phyloP scores from a whole-genome alignment of 2,888 invertebrate species.

The Neoascia interrupta region DNA sequence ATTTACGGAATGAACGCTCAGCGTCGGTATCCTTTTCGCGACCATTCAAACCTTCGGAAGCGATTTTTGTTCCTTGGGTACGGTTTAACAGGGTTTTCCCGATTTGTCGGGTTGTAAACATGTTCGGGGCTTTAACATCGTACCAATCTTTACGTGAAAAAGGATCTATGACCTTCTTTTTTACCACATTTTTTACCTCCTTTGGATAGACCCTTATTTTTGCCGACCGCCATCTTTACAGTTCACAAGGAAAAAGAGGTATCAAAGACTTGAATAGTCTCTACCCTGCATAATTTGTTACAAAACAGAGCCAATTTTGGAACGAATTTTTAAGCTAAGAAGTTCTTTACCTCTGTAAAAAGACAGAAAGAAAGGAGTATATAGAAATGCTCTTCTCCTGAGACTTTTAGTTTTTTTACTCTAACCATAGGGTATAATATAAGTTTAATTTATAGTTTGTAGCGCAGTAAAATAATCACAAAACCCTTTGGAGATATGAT shows the following conservation, averaged over 20 bases:
- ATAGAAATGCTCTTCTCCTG: too few species aligned
- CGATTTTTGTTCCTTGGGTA: conserved; percentile 84
- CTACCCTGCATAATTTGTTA: too few species aligned
- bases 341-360: too few species aligned
- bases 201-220: conserved; percentile 6
- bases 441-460: too few species aligned
- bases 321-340: too few species aligned
- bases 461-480: too few species aligned
- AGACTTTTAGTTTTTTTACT: too few species aligned
- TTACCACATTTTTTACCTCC: neutral
- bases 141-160: conserved; percentile 99
- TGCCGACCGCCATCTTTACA: neutral
- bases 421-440: too few species aligned
- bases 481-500: too few species aligned
- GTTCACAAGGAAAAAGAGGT: neutral
- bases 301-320: too few species aligned
- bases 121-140: conserved; percentile 98
- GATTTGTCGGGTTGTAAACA: conserved; percentile 97
- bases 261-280: too few species aligned
- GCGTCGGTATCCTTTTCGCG: conserved; percentile 95
- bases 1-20: conserved; percentile 98
- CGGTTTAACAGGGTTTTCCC: conserved; percentile 99
- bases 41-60: neutral
- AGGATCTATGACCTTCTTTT: conserved; percentile 99
- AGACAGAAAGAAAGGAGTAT: too few species aligned